A percentile compares a stretch with the other conserved stretches of the same genome.
Conservation (phyloP, 2,888 invertebrate genomes). For the Pyrrhosoma nymphula region DNA sequence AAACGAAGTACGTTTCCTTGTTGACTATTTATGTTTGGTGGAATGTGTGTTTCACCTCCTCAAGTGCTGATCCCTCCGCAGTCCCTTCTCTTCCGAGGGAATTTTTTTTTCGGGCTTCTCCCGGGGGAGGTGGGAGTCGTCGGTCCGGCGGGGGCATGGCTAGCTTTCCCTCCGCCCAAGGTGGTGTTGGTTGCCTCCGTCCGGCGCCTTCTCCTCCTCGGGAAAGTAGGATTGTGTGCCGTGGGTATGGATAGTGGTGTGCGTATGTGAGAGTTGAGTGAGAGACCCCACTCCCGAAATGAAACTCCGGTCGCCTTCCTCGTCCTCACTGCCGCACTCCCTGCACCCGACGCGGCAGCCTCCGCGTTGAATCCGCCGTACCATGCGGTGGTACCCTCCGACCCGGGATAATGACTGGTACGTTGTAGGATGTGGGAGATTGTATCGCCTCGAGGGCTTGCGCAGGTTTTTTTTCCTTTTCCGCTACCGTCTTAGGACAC, state of each 20-base stretch:
- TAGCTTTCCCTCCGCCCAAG: conserved; percentile 55
- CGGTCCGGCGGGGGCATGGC: neutral
- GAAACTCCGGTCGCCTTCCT: neutral
- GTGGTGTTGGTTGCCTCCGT: neutral
- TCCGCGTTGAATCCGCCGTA: neutral
- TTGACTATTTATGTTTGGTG: neutral
- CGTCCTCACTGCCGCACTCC: neutral
- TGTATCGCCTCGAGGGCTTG: too few relatives aligned
- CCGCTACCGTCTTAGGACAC: too few relatives aligned
- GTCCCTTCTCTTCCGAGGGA: neutral
- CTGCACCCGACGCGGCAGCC: neutral
- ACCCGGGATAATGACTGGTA: too few relatives aligned
- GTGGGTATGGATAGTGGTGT: conserved; percentile 21
- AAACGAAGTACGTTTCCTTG: neutral
- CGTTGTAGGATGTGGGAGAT: too few relatives aligned
- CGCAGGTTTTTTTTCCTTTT: too few relatives aligned
- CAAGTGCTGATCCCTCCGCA: neutral
- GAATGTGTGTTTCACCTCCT: neutral
- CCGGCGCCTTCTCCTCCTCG: conserved; percentile 27
- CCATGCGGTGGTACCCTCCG: too few relatives aligned
- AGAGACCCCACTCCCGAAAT: neutral
- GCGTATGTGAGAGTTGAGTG: neutral
- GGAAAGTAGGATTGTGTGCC: conserved; percentile 69
- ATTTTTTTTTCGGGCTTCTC: neutral
- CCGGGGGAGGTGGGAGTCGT: too few relatives aligned